Evolutionary conservation across 2,113 vertebrate genomes (phyloP).

Genomic region (Charina bottae): DNA sequence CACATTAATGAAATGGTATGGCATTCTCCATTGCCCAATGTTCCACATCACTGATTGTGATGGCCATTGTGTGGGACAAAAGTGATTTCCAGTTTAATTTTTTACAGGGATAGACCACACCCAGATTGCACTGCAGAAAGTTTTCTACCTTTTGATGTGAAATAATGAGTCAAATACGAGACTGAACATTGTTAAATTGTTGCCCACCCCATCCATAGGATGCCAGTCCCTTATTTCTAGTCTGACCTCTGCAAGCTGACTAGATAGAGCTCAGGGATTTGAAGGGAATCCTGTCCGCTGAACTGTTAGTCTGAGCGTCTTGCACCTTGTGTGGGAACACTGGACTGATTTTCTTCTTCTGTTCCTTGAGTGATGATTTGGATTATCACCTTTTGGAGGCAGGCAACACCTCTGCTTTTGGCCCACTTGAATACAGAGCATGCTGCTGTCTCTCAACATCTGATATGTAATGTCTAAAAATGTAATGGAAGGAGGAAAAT

Average conservation of each 20-base stretch:
- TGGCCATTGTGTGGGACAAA: neutral
- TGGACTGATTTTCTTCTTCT: neutral
- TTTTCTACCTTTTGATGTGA: neutral
- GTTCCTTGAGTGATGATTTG: too few relatives aligned
- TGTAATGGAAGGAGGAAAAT: too few relatives aligned
- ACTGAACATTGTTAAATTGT: neutral
- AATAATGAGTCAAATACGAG: neutral
- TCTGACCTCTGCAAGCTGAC: neutral
- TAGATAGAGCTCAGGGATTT: neutral
- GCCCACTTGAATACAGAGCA: neutral
- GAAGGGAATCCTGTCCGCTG: too few relatives aligned
- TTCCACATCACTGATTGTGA: too few relatives aligned
- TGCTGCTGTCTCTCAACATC: neutral
- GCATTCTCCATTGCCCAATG: neutral
- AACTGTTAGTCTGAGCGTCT: neutral
- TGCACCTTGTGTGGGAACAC: neutral
- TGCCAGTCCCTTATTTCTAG: neutral
- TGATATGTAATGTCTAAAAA: too few relatives aligned
- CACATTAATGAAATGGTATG: neutral
- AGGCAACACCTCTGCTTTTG: neutral
- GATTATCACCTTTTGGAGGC: neutral
- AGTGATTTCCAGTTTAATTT: neutral
- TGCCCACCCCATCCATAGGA: neutral
- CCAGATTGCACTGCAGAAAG: too few relatives aligned
- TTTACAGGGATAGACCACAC: neutral